Evolutionary conservation across 1,140 invertebrate genomes (phyloP).

Genomic region (Sminthurides bifidus): DNA sequence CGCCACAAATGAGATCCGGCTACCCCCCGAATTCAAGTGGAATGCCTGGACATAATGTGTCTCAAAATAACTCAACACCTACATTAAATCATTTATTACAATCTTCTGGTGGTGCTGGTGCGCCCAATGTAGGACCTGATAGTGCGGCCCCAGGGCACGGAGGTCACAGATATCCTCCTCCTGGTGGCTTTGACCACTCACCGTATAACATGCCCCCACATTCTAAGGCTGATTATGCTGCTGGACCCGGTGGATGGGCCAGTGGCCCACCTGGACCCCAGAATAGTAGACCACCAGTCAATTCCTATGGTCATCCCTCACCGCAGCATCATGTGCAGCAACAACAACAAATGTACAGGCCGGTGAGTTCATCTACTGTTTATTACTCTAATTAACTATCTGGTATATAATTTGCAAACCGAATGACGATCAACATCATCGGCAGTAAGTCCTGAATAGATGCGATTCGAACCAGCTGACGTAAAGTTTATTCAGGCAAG

Average conservation of each 20-base stretch:
- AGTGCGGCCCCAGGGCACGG: constrained; percentile 36
- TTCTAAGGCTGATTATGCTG: constrained; percentile 26
- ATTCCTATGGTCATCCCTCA: constrained; percentile 34
- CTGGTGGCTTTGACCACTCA: constrained; percentile 16
- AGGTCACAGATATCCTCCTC: constrained; percentile 23
- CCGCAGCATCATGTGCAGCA: constrained; percentile 34
- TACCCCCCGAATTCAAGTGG: constrained; percentile 27
- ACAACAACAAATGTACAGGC: constrained; percentile 36
- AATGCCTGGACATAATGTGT: constrained; percentile 50
- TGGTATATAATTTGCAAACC: no score
- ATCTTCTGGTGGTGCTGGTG: constrained; percentile 40
- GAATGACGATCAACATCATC: no score
- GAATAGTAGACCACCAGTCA: constrained; percentile 22
- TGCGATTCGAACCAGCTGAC: no score
- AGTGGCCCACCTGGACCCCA: constrained; percentile 16
- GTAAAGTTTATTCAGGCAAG: no score
- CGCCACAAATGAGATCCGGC: constrained; percentile 12
- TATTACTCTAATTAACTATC: not conserved
- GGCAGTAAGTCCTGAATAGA: no score
- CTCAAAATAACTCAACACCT: constrained; percentile 69
- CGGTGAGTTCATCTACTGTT: constrained; percentile 17
- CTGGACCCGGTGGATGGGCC: constrained; percentile 12
- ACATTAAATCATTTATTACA: constrained; percentile 80
- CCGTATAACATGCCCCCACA: constrained; percentile 18
- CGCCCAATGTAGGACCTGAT: constrained; percentile 43